A percentile compares a stretch with the other conserved stretches of the same genome.
Evolutionary conservation across 53 echinoderm and acorn worm species (phyloP).

Genomic region (Paelopatides confundens): DNA sequence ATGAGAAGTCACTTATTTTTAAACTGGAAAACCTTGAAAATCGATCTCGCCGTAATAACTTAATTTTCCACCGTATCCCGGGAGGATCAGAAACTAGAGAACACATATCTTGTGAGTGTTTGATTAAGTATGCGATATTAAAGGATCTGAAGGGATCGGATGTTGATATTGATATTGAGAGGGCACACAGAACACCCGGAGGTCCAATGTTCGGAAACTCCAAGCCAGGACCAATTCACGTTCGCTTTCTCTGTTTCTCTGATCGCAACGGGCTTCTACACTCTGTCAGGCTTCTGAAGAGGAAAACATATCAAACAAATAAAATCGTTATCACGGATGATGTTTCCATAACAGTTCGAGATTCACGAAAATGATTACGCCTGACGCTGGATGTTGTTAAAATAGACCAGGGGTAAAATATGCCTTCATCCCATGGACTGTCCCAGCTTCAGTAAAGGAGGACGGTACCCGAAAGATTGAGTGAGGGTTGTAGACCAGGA

Average conservation of each 20-base stretch:
- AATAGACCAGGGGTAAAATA: background rate
- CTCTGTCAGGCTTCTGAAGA: too few relatives aligned
- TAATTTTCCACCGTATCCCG: background rate
- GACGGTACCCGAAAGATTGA: background rate
- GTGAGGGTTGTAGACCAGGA: background rate
- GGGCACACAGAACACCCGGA: too few relatives aligned
- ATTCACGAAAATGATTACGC: background rate
- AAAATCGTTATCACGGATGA: background rate
- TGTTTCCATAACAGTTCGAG: background rate
- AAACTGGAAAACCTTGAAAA: background rate
- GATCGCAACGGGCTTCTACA: too few relatives aligned
- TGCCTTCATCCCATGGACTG: constrained; percentile 16
- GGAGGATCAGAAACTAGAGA: background rate
- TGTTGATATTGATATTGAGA: too few relatives aligned
- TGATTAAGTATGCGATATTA: background rate
- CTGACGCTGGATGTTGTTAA: background rate
- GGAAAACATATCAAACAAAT: background rate
- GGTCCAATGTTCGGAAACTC: background rate
- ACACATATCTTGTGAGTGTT: background rate
- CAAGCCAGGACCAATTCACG: background rate
- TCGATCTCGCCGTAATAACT: background rate
- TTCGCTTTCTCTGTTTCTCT: background rate
- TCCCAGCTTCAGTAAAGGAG: background rate
- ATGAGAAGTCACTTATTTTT: background rate
- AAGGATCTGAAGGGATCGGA: background rate